phyloP scores from a whole-genome alignment of 2,888 invertebrate species.

The Hanleya hanleyi region DNA sequence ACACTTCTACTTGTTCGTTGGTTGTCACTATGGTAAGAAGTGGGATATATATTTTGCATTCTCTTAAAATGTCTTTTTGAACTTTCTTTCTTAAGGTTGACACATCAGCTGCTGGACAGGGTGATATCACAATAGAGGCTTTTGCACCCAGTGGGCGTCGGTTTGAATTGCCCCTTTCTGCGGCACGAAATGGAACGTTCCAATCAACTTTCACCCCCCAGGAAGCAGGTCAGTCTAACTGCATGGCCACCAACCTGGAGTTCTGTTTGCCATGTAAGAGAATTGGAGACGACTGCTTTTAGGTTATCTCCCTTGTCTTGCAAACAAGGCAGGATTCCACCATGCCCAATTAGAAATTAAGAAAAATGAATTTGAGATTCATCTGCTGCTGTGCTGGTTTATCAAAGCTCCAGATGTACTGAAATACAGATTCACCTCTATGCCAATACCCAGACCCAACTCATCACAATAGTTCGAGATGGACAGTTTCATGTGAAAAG shows the following conservation, averaged over 20 bases:
- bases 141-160: slow-evolving; percentile 91
- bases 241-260: background rate
- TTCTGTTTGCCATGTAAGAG: background rate
- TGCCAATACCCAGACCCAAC: too few relatives aligned
- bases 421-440: too few relatives aligned
- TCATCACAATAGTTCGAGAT: too few relatives aligned
- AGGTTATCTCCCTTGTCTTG: background rate
- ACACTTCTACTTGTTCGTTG: too few relatives aligned
- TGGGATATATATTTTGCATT: too few relatives aligned
- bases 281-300: background rate
- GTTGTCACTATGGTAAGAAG: too few relatives aligned
- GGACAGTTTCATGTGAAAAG: too few relatives aligned
- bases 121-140: slow-evolving; percentile 92
- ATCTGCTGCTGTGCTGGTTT: too few relatives aligned
- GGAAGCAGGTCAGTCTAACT: slow-evolving; percentile 83
- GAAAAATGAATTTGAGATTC: too few relatives aligned
- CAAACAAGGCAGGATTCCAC: background rate
- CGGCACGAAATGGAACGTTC: slow-evolving; percentile 76
- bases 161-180: slow-evolving; percentile 81
- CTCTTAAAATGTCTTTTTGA: too few relatives aligned
- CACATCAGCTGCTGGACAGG: slow-evolving; percentile 77
- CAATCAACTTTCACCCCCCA: slow-evolving; percentile 98
- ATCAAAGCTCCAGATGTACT: too few relatives aligned
- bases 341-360: too few relatives aligned
- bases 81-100: slow-evolving; percentile 79